Evolutionary conservation across 1,140 invertebrate genomes (phyloP), one percentile per base, ranked within the genome.

Genomic region (Zaprionus kolodkinae): DNA sequence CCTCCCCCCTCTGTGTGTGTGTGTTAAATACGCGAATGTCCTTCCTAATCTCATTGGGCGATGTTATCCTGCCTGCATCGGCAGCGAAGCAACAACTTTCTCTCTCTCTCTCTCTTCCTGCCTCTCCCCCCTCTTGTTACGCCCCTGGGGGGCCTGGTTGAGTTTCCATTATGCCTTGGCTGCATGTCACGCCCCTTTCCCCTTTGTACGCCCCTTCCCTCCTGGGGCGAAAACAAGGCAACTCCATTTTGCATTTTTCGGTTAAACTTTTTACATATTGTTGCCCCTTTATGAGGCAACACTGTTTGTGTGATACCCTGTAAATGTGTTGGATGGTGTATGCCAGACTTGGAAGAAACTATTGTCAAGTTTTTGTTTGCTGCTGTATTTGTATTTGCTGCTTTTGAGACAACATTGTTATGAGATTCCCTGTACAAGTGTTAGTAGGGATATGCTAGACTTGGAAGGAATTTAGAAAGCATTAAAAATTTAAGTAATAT

Each of bases 31-130:
- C 88, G 88, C 88, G 88, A 88, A 91, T 91, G 88, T 91, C 88
- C 88, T 91, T 91, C 88, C 88, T 91, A 91, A 91, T 91, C 88
- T 91, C 88, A 91, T 91, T 91, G 88, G 72, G 72, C 72, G 81
- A 81, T 91, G 81, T 91, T 91, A 88, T 91, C 88, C 88, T 77
- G 88, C 62, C 69, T 63, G 83, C 10, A 54, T 43, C 68, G 64
- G 63, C 68, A 35, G 33, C 27, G 77, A 30, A 30, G 27, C 85
- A 90, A 79, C 81, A 89, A 84, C 70, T 76, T 55, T 62, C 45
- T 50, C 6, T 15, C 40, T 15, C n/a, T 15, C 40, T 2, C 6
- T 45, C n/a, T 15, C 6, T 6, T 6, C 6, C 33, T 35, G 3
- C 6, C 33, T 35, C 33, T 13, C 38, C 4, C 17, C 45, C 45